Percentiles rank a stretch among this genome's conserved stretches.
Conservation (phyloP, 1,140 invertebrate genomes). For the Pemphigus obesinymphae region DNA sequence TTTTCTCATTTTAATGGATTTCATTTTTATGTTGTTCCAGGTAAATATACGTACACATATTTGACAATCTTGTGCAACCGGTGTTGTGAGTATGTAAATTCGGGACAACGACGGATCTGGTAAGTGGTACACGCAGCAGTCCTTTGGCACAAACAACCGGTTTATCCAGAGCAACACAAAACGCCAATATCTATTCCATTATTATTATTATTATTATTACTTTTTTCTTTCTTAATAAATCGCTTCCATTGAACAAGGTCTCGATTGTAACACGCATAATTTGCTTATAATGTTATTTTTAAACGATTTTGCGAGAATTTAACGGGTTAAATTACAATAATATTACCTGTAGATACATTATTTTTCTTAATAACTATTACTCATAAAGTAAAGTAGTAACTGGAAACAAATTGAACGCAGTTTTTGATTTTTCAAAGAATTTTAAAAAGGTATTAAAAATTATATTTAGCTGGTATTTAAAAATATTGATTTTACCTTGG, state of each 20-base stretch:
- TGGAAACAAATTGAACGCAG: too few relatives aligned
- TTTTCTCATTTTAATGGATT: background rate
- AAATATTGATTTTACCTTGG: too few relatives aligned
- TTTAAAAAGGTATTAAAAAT: too few relatives aligned
- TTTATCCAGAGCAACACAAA: slow-evolving; percentile 29
- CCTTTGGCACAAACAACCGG: background rate
- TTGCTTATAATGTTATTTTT: background rate
- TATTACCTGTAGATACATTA: background rate
- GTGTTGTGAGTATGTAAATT: slow-evolving; percentile 32
- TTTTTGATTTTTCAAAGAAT: too few relatives aligned
- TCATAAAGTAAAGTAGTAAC: background rate
- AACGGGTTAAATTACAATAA: background rate
- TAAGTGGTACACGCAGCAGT: slow-evolving; percentile 26
- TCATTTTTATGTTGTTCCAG: slow-evolving; percentile 5
- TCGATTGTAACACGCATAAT: background rate
- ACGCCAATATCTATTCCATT: background rate
- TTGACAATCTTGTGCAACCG: slow-evolving; percentile 8
- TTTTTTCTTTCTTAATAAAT: background rate
- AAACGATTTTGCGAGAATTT: background rate
- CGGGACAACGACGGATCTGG: background rate
- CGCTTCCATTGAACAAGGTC: background rate
- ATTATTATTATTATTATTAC: background rate
- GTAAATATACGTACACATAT: slow-evolving; percentile 2
- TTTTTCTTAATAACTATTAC: background rate
- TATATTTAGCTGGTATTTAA: too few relatives aligned